Percentiles rank a stretch among this genome's conserved stretches.
phyloP scores from a whole-genome alignment of 2,888 invertebrate genomes.

The Melitaea athalia region DNA sequence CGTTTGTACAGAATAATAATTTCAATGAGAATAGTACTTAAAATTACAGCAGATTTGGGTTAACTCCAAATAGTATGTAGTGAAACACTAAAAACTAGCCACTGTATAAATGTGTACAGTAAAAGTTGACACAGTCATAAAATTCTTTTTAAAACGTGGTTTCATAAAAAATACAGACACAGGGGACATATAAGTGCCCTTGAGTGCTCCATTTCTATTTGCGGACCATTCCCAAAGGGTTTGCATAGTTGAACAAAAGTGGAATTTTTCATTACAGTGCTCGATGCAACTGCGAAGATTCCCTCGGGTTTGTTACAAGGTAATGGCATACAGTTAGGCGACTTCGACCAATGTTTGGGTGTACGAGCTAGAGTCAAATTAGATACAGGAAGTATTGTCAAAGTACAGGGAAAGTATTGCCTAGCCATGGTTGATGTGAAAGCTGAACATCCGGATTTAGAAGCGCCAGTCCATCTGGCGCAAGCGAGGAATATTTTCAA shows the following conservation, averaged over 20 bases:
- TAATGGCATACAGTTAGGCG: conserved; percentile 87
- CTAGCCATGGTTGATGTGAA: conserved; percentile 85
- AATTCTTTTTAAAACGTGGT: conserved; percentile 43
- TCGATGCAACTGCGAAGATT: conserved; percentile 87
- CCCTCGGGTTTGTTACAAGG: conserved; percentile 86
- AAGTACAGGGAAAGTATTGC: conserved; percentile 87
- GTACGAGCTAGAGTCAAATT: conserved; percentile 83
- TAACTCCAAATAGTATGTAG: background rate
- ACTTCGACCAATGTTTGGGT: conserved; percentile 86
- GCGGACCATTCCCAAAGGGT: conserved; percentile 47
- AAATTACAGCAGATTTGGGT: background rate
- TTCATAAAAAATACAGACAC: conserved; percentile 22
- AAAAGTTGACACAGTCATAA: background rate
- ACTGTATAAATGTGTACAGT: conserved; percentile 21
- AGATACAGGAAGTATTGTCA: conserved; percentile 81
- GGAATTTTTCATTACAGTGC: conserved; percentile 82
- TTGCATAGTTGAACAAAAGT: conserved; percentile 50
- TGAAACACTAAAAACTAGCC: background rate
- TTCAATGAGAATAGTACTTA: background rate
- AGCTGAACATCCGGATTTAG: conserved; percentile 81
- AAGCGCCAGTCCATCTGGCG: conserved; percentile 84
- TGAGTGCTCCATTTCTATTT: conserved; percentile 32
- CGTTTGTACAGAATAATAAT: background rate
- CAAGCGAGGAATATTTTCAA: conserved; percentile 85
- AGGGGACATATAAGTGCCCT: conserved; percentile 29